Conservation (phyloP, 2,113 vertebrate genomes). For the Embiotoca jacksoni region DNA sequence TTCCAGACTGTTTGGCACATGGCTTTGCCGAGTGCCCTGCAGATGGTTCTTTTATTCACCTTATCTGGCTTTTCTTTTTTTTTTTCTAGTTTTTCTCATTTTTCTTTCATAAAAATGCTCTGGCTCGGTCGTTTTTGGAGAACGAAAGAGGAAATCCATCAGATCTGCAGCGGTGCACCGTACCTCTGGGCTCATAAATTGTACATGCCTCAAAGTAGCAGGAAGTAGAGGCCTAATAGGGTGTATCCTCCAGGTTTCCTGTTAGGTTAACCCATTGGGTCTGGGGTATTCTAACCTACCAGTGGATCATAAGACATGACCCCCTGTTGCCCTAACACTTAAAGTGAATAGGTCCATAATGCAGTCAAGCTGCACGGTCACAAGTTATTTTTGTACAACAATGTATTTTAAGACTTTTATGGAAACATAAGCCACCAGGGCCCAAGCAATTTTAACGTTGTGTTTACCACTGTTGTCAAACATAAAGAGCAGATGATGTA, state of each 20-base stretch:
- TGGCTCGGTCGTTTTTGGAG: constrained; percentile 74
- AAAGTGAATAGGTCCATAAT: constrained; percentile 55
- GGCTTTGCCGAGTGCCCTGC: constrained; percentile 81
- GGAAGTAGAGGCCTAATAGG: constrained; percentile 85
- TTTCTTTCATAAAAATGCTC: constrained; percentile 76
- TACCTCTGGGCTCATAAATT: constrained; percentile 81
- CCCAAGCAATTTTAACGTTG: background rate
- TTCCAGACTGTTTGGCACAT: constrained; percentile 88
- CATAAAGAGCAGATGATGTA: constrained; percentile 6
- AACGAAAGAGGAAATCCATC: constrained; percentile 86
- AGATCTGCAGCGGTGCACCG: constrained; percentile 79
- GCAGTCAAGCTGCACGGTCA: constrained; percentile 56
- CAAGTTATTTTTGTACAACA: background rate
- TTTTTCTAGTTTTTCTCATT: constrained; percentile 49
- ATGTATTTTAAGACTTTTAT: background rate
- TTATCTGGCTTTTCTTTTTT: constrained; percentile 68
- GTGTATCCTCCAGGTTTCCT: constrained; percentile 85
- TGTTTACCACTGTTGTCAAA: constrained; percentile 1
- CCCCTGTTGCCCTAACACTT: constrained; percentile 56
- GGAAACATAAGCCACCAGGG: background rate
- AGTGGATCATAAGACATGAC: constrained; percentile 55
- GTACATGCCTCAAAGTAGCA: constrained; percentile 84
- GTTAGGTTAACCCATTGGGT: constrained; percentile 77
- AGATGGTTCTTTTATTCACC: constrained; percentile 85
- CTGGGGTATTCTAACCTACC: constrained; percentile 65